Percentiles rank a stretch among this genome's conserved stretches.
Evolutionary conservation across 2,797 vertebrate species (phyloP).

Genomic region (Takifugu ocellatus): DNA sequence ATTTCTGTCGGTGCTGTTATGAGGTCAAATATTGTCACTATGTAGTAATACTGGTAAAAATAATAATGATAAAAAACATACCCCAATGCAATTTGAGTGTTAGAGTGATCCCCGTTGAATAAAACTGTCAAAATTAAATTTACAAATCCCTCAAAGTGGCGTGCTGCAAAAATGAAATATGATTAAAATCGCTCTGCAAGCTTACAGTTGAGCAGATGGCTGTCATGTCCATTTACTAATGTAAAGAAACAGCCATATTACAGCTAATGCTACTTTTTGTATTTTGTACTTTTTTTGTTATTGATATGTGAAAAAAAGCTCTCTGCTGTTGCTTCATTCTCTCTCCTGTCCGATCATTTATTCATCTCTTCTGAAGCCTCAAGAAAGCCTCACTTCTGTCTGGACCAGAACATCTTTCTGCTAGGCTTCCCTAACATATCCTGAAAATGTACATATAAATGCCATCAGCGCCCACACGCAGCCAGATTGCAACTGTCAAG

Average conservation of each 20-base stretch:
- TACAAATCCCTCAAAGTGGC: neutral
- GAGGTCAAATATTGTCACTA: conserved; percentile 3
- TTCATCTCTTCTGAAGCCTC: conserved; percentile 31
- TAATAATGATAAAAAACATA: neutral
- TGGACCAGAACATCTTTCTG: conserved; percentile 55
- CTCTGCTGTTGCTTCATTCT: conserved; percentile 10
- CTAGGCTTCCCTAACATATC: conserved; percentile 65
- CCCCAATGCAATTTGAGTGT: neutral
- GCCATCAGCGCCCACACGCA: conserved; percentile 69
- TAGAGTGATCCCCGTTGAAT: neutral
- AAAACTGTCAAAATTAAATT: neutral
- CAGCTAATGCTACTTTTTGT: no score
- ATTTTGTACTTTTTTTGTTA: conserved; percentile 1
- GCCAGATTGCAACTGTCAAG: conserved; percentile 59
- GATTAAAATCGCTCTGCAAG: neutral
- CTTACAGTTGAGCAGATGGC: neutral
- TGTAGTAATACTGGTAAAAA: neutral
- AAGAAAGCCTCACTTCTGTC: conserved; percentile 63
- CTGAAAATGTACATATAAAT: conserved; percentile 76
- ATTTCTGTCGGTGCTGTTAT: neutral
- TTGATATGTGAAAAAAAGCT: conserved; percentile 8
- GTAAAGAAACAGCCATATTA: conserved; percentile 9
- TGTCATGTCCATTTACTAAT: conserved; percentile 5
- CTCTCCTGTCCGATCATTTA: conserved; percentile 43
- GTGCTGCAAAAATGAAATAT: neutral